Base-by-base conservation (phyloP, 2,888 invertebrate genomes). In the Lumbricus terrestris region DNA sequence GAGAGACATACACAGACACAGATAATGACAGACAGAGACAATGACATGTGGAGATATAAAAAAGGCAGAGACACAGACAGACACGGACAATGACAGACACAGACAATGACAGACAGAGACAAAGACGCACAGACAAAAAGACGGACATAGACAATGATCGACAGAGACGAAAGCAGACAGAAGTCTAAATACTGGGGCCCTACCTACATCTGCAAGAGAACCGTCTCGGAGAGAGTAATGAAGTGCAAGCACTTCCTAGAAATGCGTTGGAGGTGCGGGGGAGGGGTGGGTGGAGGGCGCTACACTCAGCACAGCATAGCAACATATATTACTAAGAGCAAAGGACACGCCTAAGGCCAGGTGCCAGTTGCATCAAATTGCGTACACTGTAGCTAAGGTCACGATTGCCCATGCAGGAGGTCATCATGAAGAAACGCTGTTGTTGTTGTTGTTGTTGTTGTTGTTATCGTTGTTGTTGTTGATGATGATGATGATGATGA, bases 401-500 rank as follows among this genome's bases (percentile, higher is more conserved):
- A 40, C 38, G 40, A 13, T 40, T 13, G 40, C n/a, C n/a, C n/a
- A n/a, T 47, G 47, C 1, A 47, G 0, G 47, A 47, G 47, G 47
- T 47, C 47, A 20, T 47, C 20, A 47, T 47, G 47, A 47, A 47
- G 47, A 23, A 34, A 88, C 3, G 42, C 47, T 42, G 42, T 35
- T 85, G 42, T 40, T 90, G 47, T 20, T 47, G 47, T 20, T 15
- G 47, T 20, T 20, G 47, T 20, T 20, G 15, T 20, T 1, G 20
- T 20, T 15, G 20, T 4, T n/a, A 6, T 54, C 13, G 47, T 35
- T 90, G 69, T 37, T 89, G 89, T 83, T 89, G 89, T 37, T 89
- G 89, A 89, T 82, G 82, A 40, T 82, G 89, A 89, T 89, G 89
- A 89, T 82, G 85, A 85, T 89, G 89, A 40, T 90, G 85, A 83